Evolutionary conservation across 2,888 invertebrate species (phyloP).

Genomic region (Panopea generosa): DNA sequence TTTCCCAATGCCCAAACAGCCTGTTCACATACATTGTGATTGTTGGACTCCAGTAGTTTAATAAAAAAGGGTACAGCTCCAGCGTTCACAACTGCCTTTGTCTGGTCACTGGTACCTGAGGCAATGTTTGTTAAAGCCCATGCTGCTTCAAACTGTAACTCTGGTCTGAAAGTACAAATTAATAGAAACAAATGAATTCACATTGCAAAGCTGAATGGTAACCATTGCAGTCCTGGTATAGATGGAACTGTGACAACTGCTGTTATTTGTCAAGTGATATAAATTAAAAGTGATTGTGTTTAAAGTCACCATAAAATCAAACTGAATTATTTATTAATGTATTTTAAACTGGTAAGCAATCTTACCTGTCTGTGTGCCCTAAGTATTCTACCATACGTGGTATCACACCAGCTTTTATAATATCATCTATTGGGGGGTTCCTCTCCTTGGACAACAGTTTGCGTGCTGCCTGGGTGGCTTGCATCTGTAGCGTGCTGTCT

Average conservation of each 20-base stretch:
- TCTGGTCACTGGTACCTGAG: conserved; percentile 96
- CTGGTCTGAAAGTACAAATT: conserved; percentile 83
- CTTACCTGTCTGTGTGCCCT: conserved; percentile 90
- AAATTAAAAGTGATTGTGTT: no score
- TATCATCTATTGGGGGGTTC: conserved; percentile 95
- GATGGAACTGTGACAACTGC: no score
- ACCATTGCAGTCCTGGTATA: no score
- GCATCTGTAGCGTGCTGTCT: conserved; percentile 89
- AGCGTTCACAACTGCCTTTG: conserved; percentile 93
- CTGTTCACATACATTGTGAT: conserved; percentile 88
- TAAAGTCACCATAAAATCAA: no score
- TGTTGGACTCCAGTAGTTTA: conserved; percentile 89
- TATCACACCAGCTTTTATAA: conserved; percentile 94
- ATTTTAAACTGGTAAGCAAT: no score
- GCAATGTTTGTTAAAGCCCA: conserved; percentile 99
- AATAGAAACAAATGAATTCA: conserved; percentile 18
- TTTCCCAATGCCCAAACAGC: conserved; percentile 99
- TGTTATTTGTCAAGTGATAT: no score
- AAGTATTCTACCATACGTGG: conserved; percentile 93
- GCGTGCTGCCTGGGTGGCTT: conserved; percentile 93
- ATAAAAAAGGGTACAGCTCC: conserved; percentile 95
- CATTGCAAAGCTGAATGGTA: no score
- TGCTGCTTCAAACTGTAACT: conserved; percentile 94
- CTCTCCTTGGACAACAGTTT: conserved; percentile 95
- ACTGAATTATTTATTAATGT: no score